A percentile compares a stretch with the other conserved stretches of the same genome.
These are phyloP conservation scores for Bungarus multicinctus DNA, from an alignment of 2,113 vertebrate genomes.

Conservation along the genomic window DNA sequence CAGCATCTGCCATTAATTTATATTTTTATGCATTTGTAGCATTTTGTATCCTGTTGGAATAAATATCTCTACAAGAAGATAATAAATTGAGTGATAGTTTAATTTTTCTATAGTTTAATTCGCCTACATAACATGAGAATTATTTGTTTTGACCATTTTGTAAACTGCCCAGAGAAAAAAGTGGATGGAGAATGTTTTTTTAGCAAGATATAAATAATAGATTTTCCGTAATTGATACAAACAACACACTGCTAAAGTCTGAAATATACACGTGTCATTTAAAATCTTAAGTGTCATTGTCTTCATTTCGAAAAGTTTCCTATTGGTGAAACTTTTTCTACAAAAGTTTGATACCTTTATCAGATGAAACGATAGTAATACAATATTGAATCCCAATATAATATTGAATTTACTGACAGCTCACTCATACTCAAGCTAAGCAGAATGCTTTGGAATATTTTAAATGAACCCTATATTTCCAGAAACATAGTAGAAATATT, in stretches of 20 bases:
- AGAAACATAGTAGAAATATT: background rate
- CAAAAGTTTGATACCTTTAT: slow-evolving; percentile 4
- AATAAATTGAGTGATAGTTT: background rate
- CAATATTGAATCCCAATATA: background rate
- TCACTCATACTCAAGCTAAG: background rate
- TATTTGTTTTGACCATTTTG: background rate
- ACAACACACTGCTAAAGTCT: background rate
- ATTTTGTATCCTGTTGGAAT: background rate
- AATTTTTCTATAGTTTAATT: background rate
- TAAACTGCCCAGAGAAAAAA: background rate
- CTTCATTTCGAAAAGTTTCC: slow-evolving; percentile 7
- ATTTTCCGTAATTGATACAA: background rate
- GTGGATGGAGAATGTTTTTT: background rate
- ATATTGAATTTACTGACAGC: background rate
- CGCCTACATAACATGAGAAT: background rate
- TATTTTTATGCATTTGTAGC: background rate
- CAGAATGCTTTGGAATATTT: background rate
- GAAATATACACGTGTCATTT: slow-evolving; percentile 3
- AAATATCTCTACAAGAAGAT: background rate
- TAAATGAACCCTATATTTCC: background rate
- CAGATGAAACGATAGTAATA: background rate
- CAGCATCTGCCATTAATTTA: background rate
- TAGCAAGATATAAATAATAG: background rate
- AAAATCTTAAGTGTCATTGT: background rate
- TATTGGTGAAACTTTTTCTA: background rate